Conservation (phyloP, 2,888 invertebrate genomes). For the Platycheirus rosarum region DNA sequence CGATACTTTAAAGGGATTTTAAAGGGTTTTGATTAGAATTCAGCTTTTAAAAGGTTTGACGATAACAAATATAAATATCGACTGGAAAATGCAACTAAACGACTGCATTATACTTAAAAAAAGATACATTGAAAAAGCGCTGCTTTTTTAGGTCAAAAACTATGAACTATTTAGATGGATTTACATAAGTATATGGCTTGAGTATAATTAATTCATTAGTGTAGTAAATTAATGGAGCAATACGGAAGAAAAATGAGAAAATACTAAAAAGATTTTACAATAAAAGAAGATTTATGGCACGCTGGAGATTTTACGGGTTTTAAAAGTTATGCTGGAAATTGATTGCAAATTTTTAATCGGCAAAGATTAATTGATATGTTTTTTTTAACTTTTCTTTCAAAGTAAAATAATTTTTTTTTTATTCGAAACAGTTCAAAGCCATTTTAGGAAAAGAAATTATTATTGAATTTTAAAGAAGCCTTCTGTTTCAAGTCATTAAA, state of each 20-base stretch:
- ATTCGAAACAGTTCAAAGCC: too few relatives aligned
- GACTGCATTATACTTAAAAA: too few relatives aligned
- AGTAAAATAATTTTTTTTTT: too few relatives aligned
- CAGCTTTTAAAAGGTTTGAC: not conserved
- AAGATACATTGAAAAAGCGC: too few relatives aligned
- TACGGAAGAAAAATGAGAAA: conserved; percentile 4
- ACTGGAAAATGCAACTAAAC: too few relatives aligned
- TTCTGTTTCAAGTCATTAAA: too few relatives aligned
- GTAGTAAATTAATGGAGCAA: not conserved
- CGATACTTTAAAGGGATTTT: conserved; percentile 7
- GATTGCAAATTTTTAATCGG: not conserved
- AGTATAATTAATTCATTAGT: conserved; percentile 30
- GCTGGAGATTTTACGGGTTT: not conserved
- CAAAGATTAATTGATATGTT: too few relatives aligned
- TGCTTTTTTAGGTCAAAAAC: not conserved
- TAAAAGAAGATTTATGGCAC: conserved; percentile 25
- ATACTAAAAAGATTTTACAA: not conserved
- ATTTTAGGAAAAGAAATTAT: too few relatives aligned
- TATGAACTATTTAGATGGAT: conserved; percentile 26
- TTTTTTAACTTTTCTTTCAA: too few relatives aligned
- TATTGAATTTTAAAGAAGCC: too few relatives aligned
- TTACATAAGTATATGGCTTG: conserved; percentile 33
- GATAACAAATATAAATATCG: too few relatives aligned
- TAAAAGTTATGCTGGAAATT: conserved; percentile 31
- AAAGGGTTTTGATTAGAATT: not conserved